These are phyloP conservation scores for Anabas testudineus DNA, from an alignment of 2,797 vertebrate genomes.

Conservation along the genomic window DNA sequence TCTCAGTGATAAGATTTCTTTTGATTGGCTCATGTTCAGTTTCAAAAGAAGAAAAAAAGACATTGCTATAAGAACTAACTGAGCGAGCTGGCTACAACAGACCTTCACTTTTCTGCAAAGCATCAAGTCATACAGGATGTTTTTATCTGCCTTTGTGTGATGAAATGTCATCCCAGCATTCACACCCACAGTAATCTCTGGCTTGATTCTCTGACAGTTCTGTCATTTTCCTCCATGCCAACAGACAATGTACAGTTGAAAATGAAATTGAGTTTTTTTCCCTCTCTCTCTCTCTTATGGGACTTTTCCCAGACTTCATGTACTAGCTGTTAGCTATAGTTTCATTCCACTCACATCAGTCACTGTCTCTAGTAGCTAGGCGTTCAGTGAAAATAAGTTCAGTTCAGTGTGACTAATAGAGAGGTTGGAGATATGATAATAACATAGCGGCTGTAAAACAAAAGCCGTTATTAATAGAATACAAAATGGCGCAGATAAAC, in stretches of 20 bases:
- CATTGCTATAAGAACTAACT: background rate
- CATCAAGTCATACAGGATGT: background rate
- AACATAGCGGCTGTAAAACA: slow-evolving; percentile 39
- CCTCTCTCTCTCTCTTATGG: background rate
- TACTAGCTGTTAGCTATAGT: slow-evolving; percentile 1
- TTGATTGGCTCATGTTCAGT: slow-evolving; percentile 1
- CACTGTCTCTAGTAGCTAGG: background rate
- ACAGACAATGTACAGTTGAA: background rate
- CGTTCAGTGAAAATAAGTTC: slow-evolving; percentile 24
- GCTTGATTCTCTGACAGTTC: slow-evolving; percentile 5
- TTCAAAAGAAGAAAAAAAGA: background rate
- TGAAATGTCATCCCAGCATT: background rate
- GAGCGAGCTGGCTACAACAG: background rate
- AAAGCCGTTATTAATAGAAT: slow-evolving; percentile 40
- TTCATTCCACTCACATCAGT: slow-evolving; percentile 16
- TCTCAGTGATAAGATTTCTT: slow-evolving; percentile 13
- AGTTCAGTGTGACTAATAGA: slow-evolving; percentile 26
- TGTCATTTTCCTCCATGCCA: slow-evolving; percentile 23
- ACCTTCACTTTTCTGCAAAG: background rate
- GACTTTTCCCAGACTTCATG: slow-evolving; percentile 11
- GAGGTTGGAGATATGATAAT: slow-evolving; percentile 35
- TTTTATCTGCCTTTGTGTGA: background rate
- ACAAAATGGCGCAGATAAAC: slow-evolving; percentile 48
- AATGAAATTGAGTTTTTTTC: background rate
- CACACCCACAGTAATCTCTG: slow-evolving; percentile 1